Conservation (phyloP, 1,140 invertebrate genomes). For the Lordiphosa clarofinis region DNA sequence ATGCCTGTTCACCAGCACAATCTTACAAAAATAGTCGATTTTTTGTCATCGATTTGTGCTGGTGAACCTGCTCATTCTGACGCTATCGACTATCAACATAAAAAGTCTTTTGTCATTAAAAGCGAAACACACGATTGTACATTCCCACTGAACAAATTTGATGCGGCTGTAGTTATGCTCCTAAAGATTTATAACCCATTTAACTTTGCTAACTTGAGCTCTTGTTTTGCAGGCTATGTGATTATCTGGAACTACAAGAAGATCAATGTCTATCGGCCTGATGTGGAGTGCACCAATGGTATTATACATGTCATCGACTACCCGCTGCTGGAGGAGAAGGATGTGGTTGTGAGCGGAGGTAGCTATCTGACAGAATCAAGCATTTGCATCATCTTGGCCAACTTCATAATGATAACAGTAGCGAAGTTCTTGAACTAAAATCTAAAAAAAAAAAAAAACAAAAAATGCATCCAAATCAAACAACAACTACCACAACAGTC, state of each 20-base stretch:
- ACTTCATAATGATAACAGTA: conserved; percentile 79
- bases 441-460: conserved; percentile 55
- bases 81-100: too few species aligned
- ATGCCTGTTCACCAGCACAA: too few species aligned
- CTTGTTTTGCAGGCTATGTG: conserved; percentile 81
- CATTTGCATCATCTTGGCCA: conserved; percentile 78
- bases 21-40: too few species aligned
- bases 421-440: conserved; percentile 77
- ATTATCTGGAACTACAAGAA: conserved; percentile 90
- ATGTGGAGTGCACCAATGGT: conserved; percentile 95
- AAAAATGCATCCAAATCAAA: conserved; percentile 42
- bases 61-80: too few species aligned
- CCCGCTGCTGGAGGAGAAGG: conserved; percentile 89
- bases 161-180: too few species aligned
- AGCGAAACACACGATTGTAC: too few species aligned
- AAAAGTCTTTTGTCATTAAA: too few species aligned
- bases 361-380: conserved; percentile 75
- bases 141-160: too few species aligned
- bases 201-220: conserved; percentile 1
- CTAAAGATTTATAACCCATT: background rate
- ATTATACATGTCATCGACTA: conserved; percentile 95
- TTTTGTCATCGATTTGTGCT: too few species aligned
- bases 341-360: conserved; percentile 85
- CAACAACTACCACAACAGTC: conserved; percentile 56
- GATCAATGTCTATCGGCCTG: conserved; percentile 91